These are phyloP conservation scores for Sepioteuthis lessoniana DNA, from an alignment of 2,888 invertebrate genomes.

Conservation along the genomic window DNA sequence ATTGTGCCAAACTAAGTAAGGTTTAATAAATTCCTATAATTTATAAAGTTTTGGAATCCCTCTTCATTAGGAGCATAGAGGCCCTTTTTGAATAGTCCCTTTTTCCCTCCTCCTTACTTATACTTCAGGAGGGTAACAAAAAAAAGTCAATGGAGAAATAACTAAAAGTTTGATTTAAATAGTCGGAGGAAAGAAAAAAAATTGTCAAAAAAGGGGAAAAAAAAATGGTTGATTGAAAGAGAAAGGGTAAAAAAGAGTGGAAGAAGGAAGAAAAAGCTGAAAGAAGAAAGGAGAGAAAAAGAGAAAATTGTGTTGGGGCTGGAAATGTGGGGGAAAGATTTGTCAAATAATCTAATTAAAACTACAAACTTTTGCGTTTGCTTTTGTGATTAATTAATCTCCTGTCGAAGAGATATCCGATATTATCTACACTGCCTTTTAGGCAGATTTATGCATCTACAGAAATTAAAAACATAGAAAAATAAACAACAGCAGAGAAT, in stretches of 20 bases:
- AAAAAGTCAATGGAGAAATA: background rate
- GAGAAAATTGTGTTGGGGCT: background rate
- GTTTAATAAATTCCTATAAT: too few relatives aligned
- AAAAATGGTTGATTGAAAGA: background rate
- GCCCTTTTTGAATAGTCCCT: too few relatives aligned
- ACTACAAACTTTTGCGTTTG: background rate
- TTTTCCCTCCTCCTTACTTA: too few relatives aligned
- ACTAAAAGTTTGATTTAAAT: background rate
- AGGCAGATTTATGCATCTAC: background rate
- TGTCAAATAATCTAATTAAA: conserved; percentile 33
- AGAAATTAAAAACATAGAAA: background rate
- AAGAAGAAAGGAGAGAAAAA: background rate
- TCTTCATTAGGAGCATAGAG: too few relatives aligned
- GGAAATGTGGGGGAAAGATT: background rate
- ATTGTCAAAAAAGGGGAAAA: background rate
- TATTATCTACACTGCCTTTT: conserved; percentile 2
- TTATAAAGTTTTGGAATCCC: too few relatives aligned
- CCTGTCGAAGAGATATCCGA: background rate
- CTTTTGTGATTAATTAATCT: conserved; percentile 13
- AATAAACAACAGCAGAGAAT: background rate
- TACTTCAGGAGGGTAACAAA: too few relatives aligned
- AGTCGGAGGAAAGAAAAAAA: background rate
- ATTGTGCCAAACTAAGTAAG: too few relatives aligned
- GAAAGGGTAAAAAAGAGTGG: too few relatives aligned
- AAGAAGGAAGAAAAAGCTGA: background rate